Percentiles rank a stretch among this genome's conserved stretches.
phyloP scores from a whole-genome alignment of 2,113 vertebrate genomes.

The Oreotrochilus melanogaster region DNA sequence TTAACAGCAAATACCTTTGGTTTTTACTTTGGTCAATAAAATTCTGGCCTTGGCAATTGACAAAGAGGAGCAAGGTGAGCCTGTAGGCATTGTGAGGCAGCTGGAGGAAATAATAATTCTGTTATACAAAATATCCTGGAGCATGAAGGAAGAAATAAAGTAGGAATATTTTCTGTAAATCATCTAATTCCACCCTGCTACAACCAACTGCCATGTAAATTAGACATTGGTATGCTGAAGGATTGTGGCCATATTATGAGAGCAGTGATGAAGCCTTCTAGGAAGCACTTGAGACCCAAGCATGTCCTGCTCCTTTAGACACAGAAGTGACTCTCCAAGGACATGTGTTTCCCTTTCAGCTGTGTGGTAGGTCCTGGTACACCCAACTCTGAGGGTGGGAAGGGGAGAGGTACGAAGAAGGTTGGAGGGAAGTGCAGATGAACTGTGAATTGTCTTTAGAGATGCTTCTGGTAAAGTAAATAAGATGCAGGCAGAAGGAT shows the following conservation, averaged over 20 bases:
- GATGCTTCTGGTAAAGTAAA: background rate
- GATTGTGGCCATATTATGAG: background rate
- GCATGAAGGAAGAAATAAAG: rapidly evolving
- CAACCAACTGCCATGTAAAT: background rate
- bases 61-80: background rate
- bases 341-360: background rate
- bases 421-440: background rate
- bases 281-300: background rate
- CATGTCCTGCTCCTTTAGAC: background rate
- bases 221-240: rapidly evolving
- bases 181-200: background rate
- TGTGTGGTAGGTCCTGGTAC: background rate
- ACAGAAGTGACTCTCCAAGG: background rate
- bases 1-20: background rate
- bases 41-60: background rate
- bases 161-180: background rate
- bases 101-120: background rate
- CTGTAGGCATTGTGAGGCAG: background rate
- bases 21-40: background rate
- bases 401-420: background rate
- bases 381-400: rapidly evolving
- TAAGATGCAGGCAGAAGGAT: background rate
- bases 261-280: background rate
- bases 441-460: background rate
- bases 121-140: background rate